Conservation (phyloP, 2,888 invertebrate genomes). For the Plebejus argus region DNA sequence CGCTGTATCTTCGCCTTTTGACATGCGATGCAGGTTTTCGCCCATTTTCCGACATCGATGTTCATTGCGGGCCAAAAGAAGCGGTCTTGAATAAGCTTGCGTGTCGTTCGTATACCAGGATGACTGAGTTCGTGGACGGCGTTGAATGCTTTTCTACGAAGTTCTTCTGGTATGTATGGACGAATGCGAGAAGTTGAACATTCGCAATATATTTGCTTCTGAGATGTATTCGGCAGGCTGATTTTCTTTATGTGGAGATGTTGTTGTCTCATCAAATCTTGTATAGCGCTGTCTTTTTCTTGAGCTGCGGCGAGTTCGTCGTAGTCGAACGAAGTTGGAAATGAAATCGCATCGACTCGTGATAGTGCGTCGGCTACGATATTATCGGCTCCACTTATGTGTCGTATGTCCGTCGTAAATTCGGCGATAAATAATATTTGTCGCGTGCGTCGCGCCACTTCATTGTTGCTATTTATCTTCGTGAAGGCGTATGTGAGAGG, state of each 20-base stretch:
- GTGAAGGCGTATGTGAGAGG: not conserved
- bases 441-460: not conserved
- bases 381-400: not conserved
- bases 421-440: slow-evolving; percentile 8
- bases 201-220: slow-evolving; percentile 1
- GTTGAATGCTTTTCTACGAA: not conserved
- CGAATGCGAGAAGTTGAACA: not conserved
- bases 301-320: not conserved
- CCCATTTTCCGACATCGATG: slow-evolving; percentile 7
- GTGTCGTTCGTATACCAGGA: not conserved
- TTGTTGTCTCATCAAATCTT: not conserved
- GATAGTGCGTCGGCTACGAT: not conserved
- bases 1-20: not conserved
- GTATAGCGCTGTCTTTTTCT: not conserved
- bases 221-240: not conserved
- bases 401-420: not conserved
- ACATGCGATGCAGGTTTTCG: not conserved
- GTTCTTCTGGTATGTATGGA: slow-evolving; percentile 8
- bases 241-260: slow-evolving; percentile 3
- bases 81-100: not conserved
- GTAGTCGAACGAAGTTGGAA: not conserved
- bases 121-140: not conserved
- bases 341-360: not conserved
- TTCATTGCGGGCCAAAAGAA: slow-evolving; percentile 9
- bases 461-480: slow-evolving; percentile 3